Evolutionary conservation across 2,888 invertebrate species (phyloP).

Genomic region (Drosophila mayaguana): DNA sequence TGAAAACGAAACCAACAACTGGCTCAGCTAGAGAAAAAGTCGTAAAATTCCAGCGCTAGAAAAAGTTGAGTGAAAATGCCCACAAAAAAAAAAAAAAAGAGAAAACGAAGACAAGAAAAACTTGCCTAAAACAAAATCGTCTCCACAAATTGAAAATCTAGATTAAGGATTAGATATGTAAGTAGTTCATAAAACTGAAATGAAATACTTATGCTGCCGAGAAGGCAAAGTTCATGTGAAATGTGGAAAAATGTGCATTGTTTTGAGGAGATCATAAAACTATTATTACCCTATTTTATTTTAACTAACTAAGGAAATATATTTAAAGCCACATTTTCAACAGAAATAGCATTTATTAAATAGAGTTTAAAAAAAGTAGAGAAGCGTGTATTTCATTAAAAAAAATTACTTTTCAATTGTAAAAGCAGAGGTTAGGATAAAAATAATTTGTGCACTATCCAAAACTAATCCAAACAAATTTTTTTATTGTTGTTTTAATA

Average conservation of each 20-base stretch:
- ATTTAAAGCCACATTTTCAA: no score
- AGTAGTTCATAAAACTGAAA: conserved; percentile 12
- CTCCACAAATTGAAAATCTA: conserved; percentile 25
- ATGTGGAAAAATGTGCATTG: not conserved
- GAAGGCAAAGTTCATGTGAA: not conserved
- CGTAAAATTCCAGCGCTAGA: conserved; percentile 48
- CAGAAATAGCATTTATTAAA: no score
- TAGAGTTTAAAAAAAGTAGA: no score
- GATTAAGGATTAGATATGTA: conserved; percentile 19
- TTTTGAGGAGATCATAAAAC: no score
- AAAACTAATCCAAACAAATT: no score
- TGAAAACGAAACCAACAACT: conserved; percentile 29
- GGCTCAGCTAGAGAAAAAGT: conserved; percentile 54
- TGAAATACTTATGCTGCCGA: conserved; percentile 6
- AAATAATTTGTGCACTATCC: no score
- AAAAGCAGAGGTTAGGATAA: no score
- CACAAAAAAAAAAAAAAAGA: not conserved
- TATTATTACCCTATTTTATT: no score
- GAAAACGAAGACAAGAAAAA: not conserved
- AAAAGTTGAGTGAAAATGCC: conserved; percentile 32
- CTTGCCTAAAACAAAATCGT: conserved; percentile 23
- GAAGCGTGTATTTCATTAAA: no score
- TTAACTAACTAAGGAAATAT: no score
- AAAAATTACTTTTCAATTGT: no score
- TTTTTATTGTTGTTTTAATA: no score